These are phyloP conservation scores for Spinus pinus DNA, from an alignment of 2,797 vertebrate genomes.

Conservation along the genomic window DNA sequence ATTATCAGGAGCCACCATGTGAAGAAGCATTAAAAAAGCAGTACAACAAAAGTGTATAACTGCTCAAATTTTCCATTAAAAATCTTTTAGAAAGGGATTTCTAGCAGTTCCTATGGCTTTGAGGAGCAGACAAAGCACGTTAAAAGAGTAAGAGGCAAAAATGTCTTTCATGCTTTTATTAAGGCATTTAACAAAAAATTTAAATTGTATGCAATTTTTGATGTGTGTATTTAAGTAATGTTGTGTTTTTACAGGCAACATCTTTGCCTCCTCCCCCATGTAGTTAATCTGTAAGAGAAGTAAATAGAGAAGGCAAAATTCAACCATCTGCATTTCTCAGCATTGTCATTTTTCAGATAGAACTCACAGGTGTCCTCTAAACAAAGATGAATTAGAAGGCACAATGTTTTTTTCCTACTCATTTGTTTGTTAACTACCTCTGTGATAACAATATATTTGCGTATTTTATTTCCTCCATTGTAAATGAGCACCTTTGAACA, in stretches of 20 bases:
- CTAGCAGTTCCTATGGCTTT: background rate
- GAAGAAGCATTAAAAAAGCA: background rate
- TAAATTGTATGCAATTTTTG: background rate
- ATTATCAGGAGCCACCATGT: background rate
- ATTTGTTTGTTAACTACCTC: slow-evolving; percentile 76
- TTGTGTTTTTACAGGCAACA: slow-evolving; percentile 7
- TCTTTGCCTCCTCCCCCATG: background rate
- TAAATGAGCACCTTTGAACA: slow-evolving; percentile 75
- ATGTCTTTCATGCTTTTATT: background rate
- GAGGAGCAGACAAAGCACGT: slow-evolving; percentile 1
- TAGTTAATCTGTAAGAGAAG: slow-evolving; percentile 58
- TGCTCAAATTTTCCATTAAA: background rate
- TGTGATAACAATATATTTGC: slow-evolving; percentile 78
- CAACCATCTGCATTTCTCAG: slow-evolving; percentile 69
- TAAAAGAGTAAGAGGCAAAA: background rate
- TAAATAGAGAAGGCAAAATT: slow-evolving; percentile 61
- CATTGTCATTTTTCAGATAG: slow-evolving; percentile 68
- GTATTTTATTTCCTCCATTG: slow-evolving; percentile 78
- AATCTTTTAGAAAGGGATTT: background rate
- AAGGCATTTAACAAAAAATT: slow-evolving; percentile 20
- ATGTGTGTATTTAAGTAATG: background rate
- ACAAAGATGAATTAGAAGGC: slow-evolving; percentile 77
- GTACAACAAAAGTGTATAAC: background rate
- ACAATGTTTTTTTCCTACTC: slow-evolving; percentile 46
- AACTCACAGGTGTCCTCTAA: slow-evolving; percentile 76